Evolutionary conservation across 2,888 invertebrate species (phyloP).

Genomic region (Lepidocyrtoides sp.): DNA sequence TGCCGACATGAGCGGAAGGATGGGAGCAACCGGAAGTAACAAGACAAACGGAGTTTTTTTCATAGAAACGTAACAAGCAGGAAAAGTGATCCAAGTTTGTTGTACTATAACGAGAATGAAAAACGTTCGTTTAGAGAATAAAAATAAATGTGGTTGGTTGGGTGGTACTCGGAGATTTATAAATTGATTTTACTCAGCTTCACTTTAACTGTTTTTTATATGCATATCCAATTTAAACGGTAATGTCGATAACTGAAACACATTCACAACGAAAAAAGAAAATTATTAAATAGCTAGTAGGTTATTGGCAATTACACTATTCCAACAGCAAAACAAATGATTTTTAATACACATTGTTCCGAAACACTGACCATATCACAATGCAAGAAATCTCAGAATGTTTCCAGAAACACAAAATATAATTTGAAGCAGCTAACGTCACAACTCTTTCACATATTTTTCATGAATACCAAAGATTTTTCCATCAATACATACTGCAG

Average conservation of each 20-base stretch:
- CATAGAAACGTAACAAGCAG: not conserved
- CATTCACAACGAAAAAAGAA: too few species aligned
- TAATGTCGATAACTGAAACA: too few species aligned
- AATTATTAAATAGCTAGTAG: too few species aligned
- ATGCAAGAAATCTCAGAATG: too few species aligned
- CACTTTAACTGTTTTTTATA: too few species aligned
- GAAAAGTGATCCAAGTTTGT: not conserved
- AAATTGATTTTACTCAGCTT: not conserved
- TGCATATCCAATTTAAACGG: too few species aligned
- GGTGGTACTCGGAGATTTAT: not conserved
- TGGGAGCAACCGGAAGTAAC: slow-evolving; percentile 82
- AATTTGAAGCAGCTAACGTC: not conserved
- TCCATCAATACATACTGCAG: not conserved
- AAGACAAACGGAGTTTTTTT: slow-evolving; percentile 79
- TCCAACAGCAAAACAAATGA: too few species aligned
- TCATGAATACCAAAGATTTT: not conserved
- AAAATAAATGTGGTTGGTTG: not conserved
- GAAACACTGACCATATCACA: too few species aligned
- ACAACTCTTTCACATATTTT: slow-evolving; percentile 7
- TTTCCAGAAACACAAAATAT: not conserved
- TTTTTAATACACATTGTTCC: too few species aligned
- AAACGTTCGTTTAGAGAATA: not conserved
- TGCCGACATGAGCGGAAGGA: slow-evolving; percentile 82
- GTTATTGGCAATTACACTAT: too few species aligned
- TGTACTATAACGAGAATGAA: not conserved